Evolutionary conservation across 2,888 invertebrate species (phyloP).

Genomic region (Dendrolimus pini): DNA sequence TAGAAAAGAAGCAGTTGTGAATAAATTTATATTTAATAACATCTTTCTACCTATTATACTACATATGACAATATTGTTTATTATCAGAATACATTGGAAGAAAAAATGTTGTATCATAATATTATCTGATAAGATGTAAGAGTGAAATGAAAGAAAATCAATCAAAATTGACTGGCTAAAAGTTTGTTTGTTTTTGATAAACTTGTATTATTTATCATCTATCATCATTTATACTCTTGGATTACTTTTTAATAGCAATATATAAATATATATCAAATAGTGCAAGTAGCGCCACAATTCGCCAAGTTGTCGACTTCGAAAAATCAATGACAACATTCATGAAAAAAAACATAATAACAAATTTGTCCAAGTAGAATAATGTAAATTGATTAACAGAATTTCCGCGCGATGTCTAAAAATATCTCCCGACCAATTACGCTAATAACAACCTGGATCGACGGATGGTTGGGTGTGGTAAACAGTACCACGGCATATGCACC

Average conservation of each 20-base stretch:
- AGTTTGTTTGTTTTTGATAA: not conserved
- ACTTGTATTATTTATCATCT: too few relatives aligned
- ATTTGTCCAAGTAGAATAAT: conserved; percentile 14
- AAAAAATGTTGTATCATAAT: not conserved
- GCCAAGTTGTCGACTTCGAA: not conserved
- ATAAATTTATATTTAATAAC: not conserved
- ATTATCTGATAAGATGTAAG: not conserved
- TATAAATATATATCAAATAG: not conserved
- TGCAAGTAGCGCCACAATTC: not conserved
- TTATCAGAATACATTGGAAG: not conserved
- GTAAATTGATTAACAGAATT: conserved; percentile 40
- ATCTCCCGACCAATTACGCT: conserved; percentile 45
- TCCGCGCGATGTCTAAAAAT: conserved; percentile 61
- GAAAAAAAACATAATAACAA: not conserved
- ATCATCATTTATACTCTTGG: too few relatives aligned
- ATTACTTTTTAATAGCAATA: not conserved
- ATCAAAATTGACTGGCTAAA: not conserved
- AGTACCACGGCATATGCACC: not conserved
- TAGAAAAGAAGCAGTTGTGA: not conserved
- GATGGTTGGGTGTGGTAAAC: conserved; percentile 48
- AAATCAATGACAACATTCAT: not conserved
- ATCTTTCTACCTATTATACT: not conserved
- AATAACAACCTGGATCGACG: conserved; percentile 31
- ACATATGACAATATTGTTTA: not conserved
- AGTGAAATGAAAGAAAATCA: not conserved